Conservation (phyloP, 2,113 vertebrate species). For the Lophochroa leadbeateri region DNA sequence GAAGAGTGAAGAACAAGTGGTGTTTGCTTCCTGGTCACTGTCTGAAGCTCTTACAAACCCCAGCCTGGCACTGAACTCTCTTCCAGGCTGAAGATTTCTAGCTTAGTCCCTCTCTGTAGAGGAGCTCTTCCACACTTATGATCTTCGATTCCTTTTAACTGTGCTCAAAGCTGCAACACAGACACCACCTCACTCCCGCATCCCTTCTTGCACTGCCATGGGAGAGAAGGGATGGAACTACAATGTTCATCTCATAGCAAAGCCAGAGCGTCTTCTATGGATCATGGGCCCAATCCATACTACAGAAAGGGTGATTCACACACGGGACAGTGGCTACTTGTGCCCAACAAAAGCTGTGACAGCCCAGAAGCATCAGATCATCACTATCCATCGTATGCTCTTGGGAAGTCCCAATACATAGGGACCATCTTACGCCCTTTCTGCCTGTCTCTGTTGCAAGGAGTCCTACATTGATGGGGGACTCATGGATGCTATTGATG, state of each 20-base stretch:
- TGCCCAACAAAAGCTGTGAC: neutral
- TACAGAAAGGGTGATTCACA: neutral
- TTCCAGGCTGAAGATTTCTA: neutral
- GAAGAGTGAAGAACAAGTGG: neutral
- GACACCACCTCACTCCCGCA: neutral
- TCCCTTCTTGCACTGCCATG: neutral
- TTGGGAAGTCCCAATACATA: neutral
- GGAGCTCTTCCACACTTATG: neutral
- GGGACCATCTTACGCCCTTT: neutral
- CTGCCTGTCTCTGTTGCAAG: neutral
- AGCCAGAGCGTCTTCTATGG: neutral
- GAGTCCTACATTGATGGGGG: accelerated
- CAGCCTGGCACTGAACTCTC: neutral
- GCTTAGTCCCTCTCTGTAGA: neutral
- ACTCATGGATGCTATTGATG: neutral
- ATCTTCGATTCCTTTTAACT: neutral
- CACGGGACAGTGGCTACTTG: neutral
- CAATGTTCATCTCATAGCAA: neutral
- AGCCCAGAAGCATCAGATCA: neutral
- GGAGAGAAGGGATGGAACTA: neutral
- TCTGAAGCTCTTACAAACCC: neutral
- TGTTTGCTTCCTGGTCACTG: neutral
- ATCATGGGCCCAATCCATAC: neutral
- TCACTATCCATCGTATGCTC: too few relatives aligned
- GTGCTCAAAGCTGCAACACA: neutral